Conservation (phyloP, 2,888 invertebrate species). For the Hermodice carunculata region DNA sequence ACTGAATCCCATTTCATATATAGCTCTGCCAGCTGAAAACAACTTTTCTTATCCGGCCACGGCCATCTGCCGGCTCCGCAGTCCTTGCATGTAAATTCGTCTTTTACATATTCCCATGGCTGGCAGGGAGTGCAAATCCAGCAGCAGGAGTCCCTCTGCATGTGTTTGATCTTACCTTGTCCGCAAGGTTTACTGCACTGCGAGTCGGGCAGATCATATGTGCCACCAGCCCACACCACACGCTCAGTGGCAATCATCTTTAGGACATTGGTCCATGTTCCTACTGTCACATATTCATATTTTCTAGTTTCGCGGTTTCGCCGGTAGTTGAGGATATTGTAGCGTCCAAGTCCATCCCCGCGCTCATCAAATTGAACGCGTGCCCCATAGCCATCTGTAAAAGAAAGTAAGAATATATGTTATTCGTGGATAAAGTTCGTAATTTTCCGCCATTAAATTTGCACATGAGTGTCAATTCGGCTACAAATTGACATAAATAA, state of each 20-base stretch:
- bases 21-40: conserved; percentile 46
- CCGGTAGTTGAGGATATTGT: conserved; percentile 72
- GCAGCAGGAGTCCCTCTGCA: conserved; percentile 70
- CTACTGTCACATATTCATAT: conserved; percentile 65
- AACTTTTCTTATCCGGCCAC: conserved; percentile 54
- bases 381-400: conserved; percentile 78
- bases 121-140: conserved; percentile 69
- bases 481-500: too few relatives aligned
- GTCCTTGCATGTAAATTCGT: conserved; percentile 64
- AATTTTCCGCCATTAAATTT: too few relatives aligned
- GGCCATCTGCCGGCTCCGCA: conserved; percentile 67
- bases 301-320: conserved; percentile 54
- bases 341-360: conserved; percentile 71
- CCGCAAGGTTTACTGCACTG: conserved; percentile 70
- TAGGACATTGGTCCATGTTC: conserved; percentile 75
- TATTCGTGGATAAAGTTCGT: conserved; percentile 4
- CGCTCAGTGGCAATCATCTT: conserved; percentile 16
- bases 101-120: conserved; percentile 61
- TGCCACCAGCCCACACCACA: conserved; percentile 69
- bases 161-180: conserved; percentile 68
- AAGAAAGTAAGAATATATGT: conserved; percentile 4
- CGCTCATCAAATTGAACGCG: conserved; percentile 74
- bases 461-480: too few relatives aligned
- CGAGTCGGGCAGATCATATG: conserved; percentile 66
- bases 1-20: conserved; percentile 68